Evolutionary conservation across 1,140 invertebrate species (phyloP).

Genomic region (Drosophila ambigua): DNA sequence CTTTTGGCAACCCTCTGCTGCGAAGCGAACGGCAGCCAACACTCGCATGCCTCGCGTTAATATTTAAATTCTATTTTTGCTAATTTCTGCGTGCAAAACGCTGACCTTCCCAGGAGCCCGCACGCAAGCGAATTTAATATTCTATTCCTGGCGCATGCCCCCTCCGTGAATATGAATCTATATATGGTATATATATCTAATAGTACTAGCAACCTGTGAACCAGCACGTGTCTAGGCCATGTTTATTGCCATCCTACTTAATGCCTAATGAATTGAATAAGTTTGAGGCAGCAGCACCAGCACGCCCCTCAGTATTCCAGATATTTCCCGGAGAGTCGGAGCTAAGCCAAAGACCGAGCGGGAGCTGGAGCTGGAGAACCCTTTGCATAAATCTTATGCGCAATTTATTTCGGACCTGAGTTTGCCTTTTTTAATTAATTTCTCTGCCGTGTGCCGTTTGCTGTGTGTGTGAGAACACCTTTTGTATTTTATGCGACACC

Average conservation of each 20-base stretch:
- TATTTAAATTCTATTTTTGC: slow-evolving; percentile 47
- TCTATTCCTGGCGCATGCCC: slow-evolving; percentile 18
- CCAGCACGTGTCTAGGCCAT: slow-evolving; percentile 6
- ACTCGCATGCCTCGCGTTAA: slow-evolving; percentile 35
- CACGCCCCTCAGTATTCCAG: no score
- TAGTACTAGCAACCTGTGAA: slow-evolving; percentile 24
- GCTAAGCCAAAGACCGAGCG: slow-evolving; percentile 24
- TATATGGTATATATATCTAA: slow-evolving; percentile 18
- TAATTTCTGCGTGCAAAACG: slow-evolving; percentile 57
- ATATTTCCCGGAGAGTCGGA: no score
- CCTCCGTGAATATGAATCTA: slow-evolving; percentile 1
- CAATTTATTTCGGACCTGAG: slow-evolving; percentile 56
- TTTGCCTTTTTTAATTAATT: slow-evolving; percentile 67
- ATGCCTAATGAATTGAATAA: slow-evolving; percentile 33
- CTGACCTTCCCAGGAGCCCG: slow-evolving; percentile 50
- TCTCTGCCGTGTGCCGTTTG: slow-evolving; percentile 7
- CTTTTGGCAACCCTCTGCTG: background rate
- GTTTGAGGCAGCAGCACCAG: slow-evolving; percentile 1
- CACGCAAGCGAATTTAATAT: slow-evolving; percentile 42
- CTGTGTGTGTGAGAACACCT: slow-evolving; percentile 23
- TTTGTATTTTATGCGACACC: slow-evolving; percentile 50
- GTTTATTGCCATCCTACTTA: slow-evolving; percentile 20
- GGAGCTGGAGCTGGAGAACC: slow-evolving; percentile 16
- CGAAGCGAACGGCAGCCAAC: background rate
- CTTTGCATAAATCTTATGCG: slow-evolving; percentile 61